Evolutionary conservation across 2,797 vertebrate genomes (phyloP), one percentile per base, ranked within the genome.

Genomic region (Eutrigla gurnardus): DNA sequence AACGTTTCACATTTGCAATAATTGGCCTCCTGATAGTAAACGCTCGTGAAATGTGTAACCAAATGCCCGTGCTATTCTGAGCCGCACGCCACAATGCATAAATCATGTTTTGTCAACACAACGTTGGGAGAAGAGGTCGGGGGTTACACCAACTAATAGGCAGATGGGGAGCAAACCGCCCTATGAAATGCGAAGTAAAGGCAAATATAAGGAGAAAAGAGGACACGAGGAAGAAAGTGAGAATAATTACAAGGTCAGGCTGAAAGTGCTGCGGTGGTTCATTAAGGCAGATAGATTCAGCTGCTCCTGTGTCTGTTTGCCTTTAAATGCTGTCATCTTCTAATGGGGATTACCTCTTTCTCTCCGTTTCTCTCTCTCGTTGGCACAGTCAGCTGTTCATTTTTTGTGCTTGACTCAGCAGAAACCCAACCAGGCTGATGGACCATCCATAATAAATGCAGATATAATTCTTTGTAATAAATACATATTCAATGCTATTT

Each of bases 341-440:
- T 91, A 84, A 91, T 85, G 80, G 72, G 76, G 77, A 85, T 86
- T 79, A 74, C 65, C 67, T 78, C 55, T 67, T 63, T 53, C 66
- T 25, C 58, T 65, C 43, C 64, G 7, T 62, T 77, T 62, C 66
- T 80, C 46, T 70, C 66, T 80, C 46, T 70, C 15, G 0, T 39
- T 12, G 32, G 52, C 43, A 71, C 57, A 70, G 78, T 83, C 14
- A 18, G 64, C 42, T 60, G 37, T 17, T 15, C 60, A 7, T 25
- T 43, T 54, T 53, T 86, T 82, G 2, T 84, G 88, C 86, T 86
- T 66, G 71, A 64, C 77, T 89, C 90, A 90, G 86, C 88, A 86
- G 25, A 85, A 88, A 67, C 17, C 14, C 58, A 39, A 37, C 15
- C 14, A 35, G 6, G 42, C 25, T 25, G 25, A 25, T 25, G 25